These are phyloP conservation scores for Corythornis cristatus DNA, from an alignment of 2,113 vertebrate species.

Conservation along the genomic window DNA sequence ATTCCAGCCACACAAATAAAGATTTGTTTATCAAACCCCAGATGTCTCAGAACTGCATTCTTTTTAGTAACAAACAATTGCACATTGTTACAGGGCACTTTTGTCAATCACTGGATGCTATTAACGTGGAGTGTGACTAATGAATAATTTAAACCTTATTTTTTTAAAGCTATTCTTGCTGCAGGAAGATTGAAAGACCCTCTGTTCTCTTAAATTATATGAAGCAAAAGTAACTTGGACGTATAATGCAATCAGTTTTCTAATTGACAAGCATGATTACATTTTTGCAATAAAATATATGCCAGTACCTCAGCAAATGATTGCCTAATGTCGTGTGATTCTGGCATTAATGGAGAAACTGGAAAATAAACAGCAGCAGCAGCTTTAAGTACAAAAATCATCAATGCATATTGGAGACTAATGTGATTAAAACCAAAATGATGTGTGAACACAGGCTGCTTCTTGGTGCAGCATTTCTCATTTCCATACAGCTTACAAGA, in stretches of 20 bases:
- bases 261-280: conserved; percentile 52
- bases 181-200: neutral
- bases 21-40: neutral
- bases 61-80: conserved; percentile 10
- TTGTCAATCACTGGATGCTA: neutral
- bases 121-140: conserved; percentile 32
- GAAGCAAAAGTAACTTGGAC: conserved; percentile 48
- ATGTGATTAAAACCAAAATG: conserved; percentile 28
- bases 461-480: conserved; percentile 26
- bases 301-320: conserved; percentile 14
- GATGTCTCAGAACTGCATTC: neutral
- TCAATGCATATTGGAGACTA: conserved; percentile 48
- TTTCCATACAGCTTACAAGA: neutral
- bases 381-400: conserved; percentile 36
- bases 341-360: conserved; percentile 61
- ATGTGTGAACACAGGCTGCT: conserved; percentile 27
- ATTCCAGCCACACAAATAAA: neutral
- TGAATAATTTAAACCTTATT: conserved; percentile 21
- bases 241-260: conserved; percentile 50
- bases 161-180: conserved; percentile 10
- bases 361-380: conserved; percentile 57
- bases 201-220: conserved; percentile 28
- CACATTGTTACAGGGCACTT: neutral
- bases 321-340: conserved; percentile 6
- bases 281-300: conserved; percentile 48